phyloP scores from a whole-genome alignment of 53 echinoderm and acorn worm genomes.

The Arbacia lixula region DNA sequence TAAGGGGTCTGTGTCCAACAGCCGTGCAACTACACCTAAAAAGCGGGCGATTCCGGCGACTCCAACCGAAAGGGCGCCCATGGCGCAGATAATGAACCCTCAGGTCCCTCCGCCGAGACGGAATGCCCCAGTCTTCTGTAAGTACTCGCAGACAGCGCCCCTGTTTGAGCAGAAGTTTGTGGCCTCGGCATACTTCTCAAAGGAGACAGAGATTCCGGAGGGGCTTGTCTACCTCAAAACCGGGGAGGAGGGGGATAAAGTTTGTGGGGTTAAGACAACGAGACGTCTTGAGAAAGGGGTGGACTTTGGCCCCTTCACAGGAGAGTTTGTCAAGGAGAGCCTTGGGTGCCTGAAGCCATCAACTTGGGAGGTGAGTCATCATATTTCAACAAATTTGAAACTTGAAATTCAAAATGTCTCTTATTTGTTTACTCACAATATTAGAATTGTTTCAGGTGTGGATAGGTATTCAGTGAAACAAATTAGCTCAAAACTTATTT shows the following conservation, averaged over 20 bases:
- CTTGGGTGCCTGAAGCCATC: constrained; percentile 38
- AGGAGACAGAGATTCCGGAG: constrained; percentile 25
- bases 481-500: too few relatives aligned
- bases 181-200: constrained; percentile 3
- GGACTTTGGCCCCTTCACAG: constrained; percentile 51
- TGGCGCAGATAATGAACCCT: constrained; percentile 22
- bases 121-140: background rate
- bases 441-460: too few relatives aligned
- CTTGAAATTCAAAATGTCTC: too few relatives aligned
- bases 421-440: too few relatives aligned
- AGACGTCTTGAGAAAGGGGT: background rate
- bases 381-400: too few relatives aligned
- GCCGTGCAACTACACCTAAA: constrained; percentile 6
- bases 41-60: constrained; percentile 2
- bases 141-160: constrained; percentile 25
- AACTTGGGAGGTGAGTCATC: constrained; percentile 54
- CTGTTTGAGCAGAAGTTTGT: constrained; percentile 16
- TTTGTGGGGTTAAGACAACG: constrained; percentile 19
- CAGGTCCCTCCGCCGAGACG: background rate
- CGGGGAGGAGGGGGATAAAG: background rate
- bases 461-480: too few relatives aligned
- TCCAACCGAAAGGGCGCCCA: background rate
- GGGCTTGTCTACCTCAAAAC: background rate
- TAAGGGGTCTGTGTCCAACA: background rate
- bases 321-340: constrained; percentile 46